Evolutionary conservation across 2,113 vertebrate genomes (phyloP), one percentile per base, ranked within the genome.

Genomic region (Catharus minimus): DNA sequence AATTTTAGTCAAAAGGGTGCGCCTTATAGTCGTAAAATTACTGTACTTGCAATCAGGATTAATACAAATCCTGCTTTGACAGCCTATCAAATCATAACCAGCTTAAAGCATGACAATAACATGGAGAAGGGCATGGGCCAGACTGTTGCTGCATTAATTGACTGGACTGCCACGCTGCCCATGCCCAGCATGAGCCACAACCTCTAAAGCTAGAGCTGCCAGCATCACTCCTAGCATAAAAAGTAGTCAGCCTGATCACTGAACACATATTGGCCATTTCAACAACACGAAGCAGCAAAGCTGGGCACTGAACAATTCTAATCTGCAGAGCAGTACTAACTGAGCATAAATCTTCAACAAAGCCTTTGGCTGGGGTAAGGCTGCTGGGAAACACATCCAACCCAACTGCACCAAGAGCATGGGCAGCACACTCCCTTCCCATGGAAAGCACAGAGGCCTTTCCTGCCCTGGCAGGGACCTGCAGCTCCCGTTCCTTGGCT

Each of bases 321-420:
- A 38, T n/a, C 53, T 85, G 49, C 10, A 30, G 28, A 75, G 30
- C 32, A 79, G 23, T 2, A 46, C 33, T 66, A 62, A 17, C n/a
- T 10, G 38, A 58, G 50, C 66, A 46, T 11, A 62, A 41, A 61
- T 27, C 30, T 43, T n/a, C 43, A 78, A 4, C 18, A 38, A 84
- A 87, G 58, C 32, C 30, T 79, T 20, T 30, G 57, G 47, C 66
- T 67, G 10, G 1, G 5, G 28, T 3, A 11, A 2, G 3, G 53
- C 38, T n/a, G 10, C 1, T 26, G 47, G 68, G 27, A 81, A 81
- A 11, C 21, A 28, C 10, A 41, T 64, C 19, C 56, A 73, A n/a
- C 5, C 50, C 57, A 23, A 12, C 6, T 3, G 16, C 39, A 27
- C 38, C 0, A 1, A 15, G 26, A 26, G 32, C 6, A 3, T 3